phyloP scores from a whole-genome alignment of 2,113 vertebrate species.

The Theropithecus gelada region DNA sequence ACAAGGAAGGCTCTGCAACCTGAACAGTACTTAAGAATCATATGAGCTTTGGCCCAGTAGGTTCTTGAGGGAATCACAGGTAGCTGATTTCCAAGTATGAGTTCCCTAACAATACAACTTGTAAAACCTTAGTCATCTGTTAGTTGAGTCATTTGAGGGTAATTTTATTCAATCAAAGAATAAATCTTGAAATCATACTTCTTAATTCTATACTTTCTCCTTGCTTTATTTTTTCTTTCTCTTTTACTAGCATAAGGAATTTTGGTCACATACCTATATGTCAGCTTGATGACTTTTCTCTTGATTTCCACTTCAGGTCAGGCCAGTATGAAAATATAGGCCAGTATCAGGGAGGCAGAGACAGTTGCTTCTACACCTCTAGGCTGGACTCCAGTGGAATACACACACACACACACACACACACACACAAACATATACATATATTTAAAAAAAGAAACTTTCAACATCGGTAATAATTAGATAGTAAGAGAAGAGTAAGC shows the following conservation, averaged over 20 bases:
- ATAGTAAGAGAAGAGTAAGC: neutral
- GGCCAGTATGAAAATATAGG: neutral
- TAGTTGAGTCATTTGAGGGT: neutral
- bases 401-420: no score
- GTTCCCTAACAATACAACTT: neutral
- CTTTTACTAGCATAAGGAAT: neutral
- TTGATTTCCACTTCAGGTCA: neutral
- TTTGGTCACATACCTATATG: neutral
- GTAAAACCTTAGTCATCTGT: neutral
- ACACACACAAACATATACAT: no score
- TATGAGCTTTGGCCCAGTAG: neutral
- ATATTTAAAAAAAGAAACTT: neutral
- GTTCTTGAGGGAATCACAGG: neutral
- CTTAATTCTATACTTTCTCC: neutral
- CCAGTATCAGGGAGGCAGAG: neutral
- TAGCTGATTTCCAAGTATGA: neutral
- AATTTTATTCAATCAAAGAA: neutral
- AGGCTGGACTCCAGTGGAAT: no score
- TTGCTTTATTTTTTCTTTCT: neutral
- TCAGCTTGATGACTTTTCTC: neutral
- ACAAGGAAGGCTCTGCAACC: neutral
- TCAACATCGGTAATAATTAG: neutral
- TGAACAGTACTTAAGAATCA: neutral
- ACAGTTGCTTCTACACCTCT: neutral
- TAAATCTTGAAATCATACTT: neutral